phyloP scores from a whole-genome alignment of 2,888 invertebrate genomes.

The Branchinecta sandiegonensis region DNA sequence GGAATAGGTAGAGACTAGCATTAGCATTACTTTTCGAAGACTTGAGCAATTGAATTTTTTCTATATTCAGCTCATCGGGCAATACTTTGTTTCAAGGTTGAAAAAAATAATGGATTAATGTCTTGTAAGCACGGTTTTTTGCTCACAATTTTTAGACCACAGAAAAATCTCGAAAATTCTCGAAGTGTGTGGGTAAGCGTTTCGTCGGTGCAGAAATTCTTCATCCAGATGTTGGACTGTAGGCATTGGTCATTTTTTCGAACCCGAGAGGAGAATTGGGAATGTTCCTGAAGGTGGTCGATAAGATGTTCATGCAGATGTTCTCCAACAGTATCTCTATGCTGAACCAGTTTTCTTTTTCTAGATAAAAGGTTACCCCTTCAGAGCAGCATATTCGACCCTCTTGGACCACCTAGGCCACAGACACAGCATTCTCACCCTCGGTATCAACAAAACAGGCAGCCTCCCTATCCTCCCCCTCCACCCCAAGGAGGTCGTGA shows the following conservation, averaged over 20 bases:
- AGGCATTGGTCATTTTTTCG: too few species aligned
- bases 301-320: background rate
- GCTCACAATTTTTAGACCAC: too few species aligned
- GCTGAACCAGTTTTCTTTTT: background rate
- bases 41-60: background rate
- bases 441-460: slow-evolving; percentile 5
- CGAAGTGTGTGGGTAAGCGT: too few species aligned
- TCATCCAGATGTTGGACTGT: too few species aligned
- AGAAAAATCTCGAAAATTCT: too few species aligned
- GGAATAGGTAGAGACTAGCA: too few species aligned
- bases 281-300: too few species aligned
- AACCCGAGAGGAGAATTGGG: too few species aligned
- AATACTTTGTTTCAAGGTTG: background rate
- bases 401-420: slow-evolving; percentile 2
- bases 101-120: background rate
- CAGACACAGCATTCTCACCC: slow-evolving; percentile 8
- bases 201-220: too few species aligned
- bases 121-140: too few species aligned
- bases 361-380: background rate
- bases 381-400: slow-evolving; percentile 6
- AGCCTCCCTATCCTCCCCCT: background rate
- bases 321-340: background rate
- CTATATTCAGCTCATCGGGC: background rate
- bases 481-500: background rate
- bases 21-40: background rate